Base-by-base conservation (phyloP, 1,140 invertebrate species). In the Mamestra configurata region DNA sequence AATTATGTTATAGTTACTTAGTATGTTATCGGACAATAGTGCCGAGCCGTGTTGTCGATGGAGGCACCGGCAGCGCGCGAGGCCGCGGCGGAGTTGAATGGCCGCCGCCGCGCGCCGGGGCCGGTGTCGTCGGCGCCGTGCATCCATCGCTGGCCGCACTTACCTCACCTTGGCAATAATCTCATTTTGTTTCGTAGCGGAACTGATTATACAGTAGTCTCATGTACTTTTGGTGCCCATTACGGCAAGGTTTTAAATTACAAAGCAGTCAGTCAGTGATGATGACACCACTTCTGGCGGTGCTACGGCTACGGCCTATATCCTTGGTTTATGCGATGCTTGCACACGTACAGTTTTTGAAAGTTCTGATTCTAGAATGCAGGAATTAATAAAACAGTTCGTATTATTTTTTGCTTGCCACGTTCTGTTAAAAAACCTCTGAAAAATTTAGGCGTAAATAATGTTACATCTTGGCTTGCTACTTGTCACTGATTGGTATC, bases 161-260 rank as follows among this genome's bases (percentile, higher is more conserved):
- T 87, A 87, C 84, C 89, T 92, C 88, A 92, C 90, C 89, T 92
- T 88, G 87, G 86, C 86, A 90, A 90, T 93, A 90, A 90, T 89
- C 87, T 89, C 85, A 90, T 90, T 86, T 82, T 79, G 79, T 82
- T 83, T 80, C 82, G 86, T 86, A 82, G 81, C 85, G 84, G 84
- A 86, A 86, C 84, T 79, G 71, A 81, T 83, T 81, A 81, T 86
- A 80, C 82, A 76, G 78, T 82, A 82, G 78, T 43, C 59, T 75
- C 73, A 72, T 72, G 71, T 77, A 80, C 66, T 55, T 68, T 22
- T 35, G 27, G 49, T 55, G 4, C 46, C 27, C 55, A 77, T 77
- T 76, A 64, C 71, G 71, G 15, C n/a, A 27, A 35, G 51, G 57
- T 51, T 76, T 53, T 57, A 57, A n/a, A 55, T 37, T 75, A 24